Evolutionary conservation across 2,797 vertebrate genomes (phyloP), one percentile per base, ranked within the genome.

Genomic region (Coilia nasus): DNA sequence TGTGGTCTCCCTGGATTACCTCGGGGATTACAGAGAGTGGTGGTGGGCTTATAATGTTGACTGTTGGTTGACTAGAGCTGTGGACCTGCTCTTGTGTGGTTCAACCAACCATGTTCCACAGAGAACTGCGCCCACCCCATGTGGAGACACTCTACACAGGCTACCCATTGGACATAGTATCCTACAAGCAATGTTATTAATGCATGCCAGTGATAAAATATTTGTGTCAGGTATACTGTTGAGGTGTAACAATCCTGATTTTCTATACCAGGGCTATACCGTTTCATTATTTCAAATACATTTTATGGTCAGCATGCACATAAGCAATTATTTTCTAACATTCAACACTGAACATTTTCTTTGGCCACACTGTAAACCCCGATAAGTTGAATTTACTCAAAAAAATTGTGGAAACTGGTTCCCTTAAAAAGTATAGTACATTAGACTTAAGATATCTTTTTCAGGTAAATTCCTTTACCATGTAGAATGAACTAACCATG

Each of bases 1-100:
- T 41, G 82, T 60, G 50, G 81, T 83, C 86, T 59, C 83, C 83
- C 85, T 81, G 87, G 87, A 90, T 91, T 90, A 89, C 83, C 87
- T 87, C 62, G 81, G 86, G 84, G 86, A 89, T 89, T 87, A 84
- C 81, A 46, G 83, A 67, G 83, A 62, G 80, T 50, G 31, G 71
- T 41, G 71, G 71, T 17, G 59, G 83, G 78, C 82, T 88, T 84
- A n/a, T n/a, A 87, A 46, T 84, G 83, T 75, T 89, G 84, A 88
- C 35, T 1, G 28, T 78, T 31, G 67, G n/a, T 75, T 67, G 64
- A 71, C 64, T 17, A 28, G 12, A 31, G 15, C 28, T 71, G 28
- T 31, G 25, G 59, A 25, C 35, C 17, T 78, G 31, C 19, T 78
- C 71, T 41, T 44, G 5, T 78, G 71, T 78, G 15, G 9, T 71